These are phyloP conservation scores for Boulengeromyrus knoepffleri DNA, from an alignment of 2,113 vertebrate species.

Conservation along the genomic window DNA sequence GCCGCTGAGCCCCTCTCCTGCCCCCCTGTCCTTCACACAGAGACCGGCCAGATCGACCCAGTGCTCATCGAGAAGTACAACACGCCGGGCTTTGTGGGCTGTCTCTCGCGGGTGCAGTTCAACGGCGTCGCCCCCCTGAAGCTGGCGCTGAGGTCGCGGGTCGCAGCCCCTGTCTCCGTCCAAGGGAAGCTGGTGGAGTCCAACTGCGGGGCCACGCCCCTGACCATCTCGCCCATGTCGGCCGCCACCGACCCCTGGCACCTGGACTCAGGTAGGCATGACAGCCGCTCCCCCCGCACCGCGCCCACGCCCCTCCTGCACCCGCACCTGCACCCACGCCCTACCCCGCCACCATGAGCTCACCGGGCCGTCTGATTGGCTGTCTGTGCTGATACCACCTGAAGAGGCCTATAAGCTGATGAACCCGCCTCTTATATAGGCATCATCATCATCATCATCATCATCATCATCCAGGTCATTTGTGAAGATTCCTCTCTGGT, in stretches of 20 bases:
- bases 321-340: no score
- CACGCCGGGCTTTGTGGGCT: slow-evolving; percentile 88
- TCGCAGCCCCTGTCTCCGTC: slow-evolving; percentile 67
- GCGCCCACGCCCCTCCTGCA: neutral
- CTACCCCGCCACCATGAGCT: neutral
- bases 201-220: slow-evolving; percentile 87
- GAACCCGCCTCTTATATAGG: neutral
- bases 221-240: slow-evolving; percentile 84
- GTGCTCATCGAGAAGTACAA: slow-evolving; percentile 87
- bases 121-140: slow-evolving; percentile 85
- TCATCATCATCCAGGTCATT: neutral
- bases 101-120: slow-evolving; percentile 84
- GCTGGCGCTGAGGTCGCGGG: slow-evolving; percentile 71
- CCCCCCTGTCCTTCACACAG: slow-evolving; percentile 46
- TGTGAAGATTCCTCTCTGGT: neutral
- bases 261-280: slow-evolving; percentile 61
- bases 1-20: neutral
- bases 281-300: neutral
- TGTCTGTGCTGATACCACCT: neutral
- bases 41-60: slow-evolving; percentile 87
- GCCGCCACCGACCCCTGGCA: slow-evolving; percentile 85
- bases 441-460: neutral
- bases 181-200: slow-evolving; percentile 89
- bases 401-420: neutral
- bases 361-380: neutral